Evolutionary conservation across 1,140 invertebrate genomes (phyloP).

Genomic region (Globodera rostochiensis): DNA sequence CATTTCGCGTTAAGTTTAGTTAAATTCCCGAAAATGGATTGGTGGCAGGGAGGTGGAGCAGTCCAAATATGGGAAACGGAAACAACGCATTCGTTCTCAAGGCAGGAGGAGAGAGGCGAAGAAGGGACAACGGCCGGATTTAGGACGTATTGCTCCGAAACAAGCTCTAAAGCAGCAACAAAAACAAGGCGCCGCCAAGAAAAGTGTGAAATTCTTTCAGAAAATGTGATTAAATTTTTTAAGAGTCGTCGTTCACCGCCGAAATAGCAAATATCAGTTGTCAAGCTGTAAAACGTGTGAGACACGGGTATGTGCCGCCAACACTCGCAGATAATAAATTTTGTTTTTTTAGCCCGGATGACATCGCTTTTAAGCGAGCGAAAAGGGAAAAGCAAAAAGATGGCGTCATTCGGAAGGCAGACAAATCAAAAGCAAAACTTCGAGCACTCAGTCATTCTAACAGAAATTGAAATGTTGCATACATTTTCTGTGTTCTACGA

Average conservation of each 20-base stretch:
- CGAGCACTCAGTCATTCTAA: neutral
- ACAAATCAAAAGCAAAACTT: neutral
- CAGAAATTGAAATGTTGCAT: neutral
- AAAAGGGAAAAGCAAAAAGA: constrained; percentile 44
- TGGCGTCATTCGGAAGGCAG: constrained; percentile 24
- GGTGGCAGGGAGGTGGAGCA: neutral
- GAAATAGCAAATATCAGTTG: constrained; percentile 38
- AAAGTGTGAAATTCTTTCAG: neutral
- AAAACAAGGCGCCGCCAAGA: neutral
- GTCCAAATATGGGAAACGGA: neutral
- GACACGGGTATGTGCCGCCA: constrained; percentile 34
- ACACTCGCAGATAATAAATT: neutral
- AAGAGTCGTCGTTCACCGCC: constrained; percentile 43
- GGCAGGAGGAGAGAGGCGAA: constrained; percentile 19
- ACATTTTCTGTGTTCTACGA: neutral
- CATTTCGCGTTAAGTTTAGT: neutral
- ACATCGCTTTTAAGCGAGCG: constrained; percentile 54
- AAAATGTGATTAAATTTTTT: constrained; percentile 34
- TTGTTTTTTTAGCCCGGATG: constrained; percentile 47
- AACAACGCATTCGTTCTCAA: neutral
- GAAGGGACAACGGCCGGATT: constrained; percentile 4
- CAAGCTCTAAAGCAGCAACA: neutral
- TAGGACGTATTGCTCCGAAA: neutral
- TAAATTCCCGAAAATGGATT: neutral
- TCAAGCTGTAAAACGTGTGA: constrained; percentile 44